phyloP scores from a whole-genome alignment of 2,888 invertebrate species.

The Aphodius granarius region DNA sequence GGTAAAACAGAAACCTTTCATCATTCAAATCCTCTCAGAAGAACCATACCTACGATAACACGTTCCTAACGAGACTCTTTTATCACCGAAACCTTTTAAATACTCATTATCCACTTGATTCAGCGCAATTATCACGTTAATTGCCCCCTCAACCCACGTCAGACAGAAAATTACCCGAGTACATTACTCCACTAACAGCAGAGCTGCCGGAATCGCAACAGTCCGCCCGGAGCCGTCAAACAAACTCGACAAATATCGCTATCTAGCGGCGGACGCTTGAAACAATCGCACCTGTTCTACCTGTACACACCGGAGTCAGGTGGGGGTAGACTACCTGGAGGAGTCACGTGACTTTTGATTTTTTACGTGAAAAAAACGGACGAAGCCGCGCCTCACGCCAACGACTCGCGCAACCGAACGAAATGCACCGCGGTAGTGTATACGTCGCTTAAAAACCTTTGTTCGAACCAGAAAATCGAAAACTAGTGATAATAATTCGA shows the following conservation, averaged over 20 bases:
- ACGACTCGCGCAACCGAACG: constrained; percentile 36
- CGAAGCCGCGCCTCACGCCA: constrained; percentile 49
- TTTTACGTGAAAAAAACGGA: constrained; percentile 49
- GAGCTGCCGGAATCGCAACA: not conserved
- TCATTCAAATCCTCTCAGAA: not conserved
- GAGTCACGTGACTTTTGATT: constrained; percentile 48
- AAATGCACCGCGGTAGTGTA: constrained; percentile 27
- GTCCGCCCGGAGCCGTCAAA: not conserved
- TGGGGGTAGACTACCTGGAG: constrained; percentile 47
- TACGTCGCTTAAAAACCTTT: too few species aligned
- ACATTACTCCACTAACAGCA: not conserved
- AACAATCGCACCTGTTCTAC: constrained; percentile 48
- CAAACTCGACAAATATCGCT: constrained; percentile 27
- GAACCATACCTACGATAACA: not conserved
- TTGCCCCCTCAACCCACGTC: not conserved
- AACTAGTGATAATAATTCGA: not conserved
- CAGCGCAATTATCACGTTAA: not conserved
- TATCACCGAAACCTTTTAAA: not conserved
- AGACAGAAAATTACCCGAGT: not conserved
- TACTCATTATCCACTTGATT: not conserved
- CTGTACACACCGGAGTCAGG: constrained; percentile 40
- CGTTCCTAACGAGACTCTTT: not conserved
- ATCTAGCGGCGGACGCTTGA: constrained; percentile 33
- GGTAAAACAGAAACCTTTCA: not conserved
- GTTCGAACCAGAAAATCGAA: not conserved